Percentiles rank a stretch among this genome's conserved stretches.
Conservation (phyloP, 2,797 vertebrate species). For the Atherinosoma microstoma region DNA sequence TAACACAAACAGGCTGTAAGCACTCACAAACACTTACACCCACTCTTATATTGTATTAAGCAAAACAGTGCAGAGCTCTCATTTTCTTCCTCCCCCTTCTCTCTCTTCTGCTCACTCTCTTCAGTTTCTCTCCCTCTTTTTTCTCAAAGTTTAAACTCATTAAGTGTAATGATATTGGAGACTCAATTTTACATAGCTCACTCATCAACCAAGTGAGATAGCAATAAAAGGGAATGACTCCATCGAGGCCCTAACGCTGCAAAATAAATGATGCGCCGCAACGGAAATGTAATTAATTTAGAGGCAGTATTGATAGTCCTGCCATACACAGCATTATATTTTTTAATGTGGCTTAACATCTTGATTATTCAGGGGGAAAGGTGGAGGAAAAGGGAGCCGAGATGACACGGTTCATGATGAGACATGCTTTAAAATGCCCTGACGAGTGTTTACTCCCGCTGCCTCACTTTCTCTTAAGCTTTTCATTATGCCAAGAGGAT, state of each 20-base stretch:
- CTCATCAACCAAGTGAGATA: slow-evolving; percentile 95
- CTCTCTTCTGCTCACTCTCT: slow-evolving; percentile 42
- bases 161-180: slow-evolving; percentile 96
- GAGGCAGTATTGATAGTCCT: slow-evolving; percentile 99
- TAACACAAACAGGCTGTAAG: slow-evolving; percentile 73
- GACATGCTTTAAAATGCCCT: slow-evolving; percentile 76
- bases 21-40: slow-evolving; percentile 74
- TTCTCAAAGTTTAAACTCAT: slow-evolving; percentile 94
- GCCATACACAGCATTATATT: slow-evolving; percentile 96
- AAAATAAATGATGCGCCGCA: slow-evolving; percentile 98
- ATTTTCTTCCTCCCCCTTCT: slow-evolving; percentile 44
- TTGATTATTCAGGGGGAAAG: slow-evolving; percentile 87
- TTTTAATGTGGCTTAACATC: slow-evolving; percentile 98
- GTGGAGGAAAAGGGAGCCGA: slow-evolving; percentile 63
- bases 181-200: slow-evolving; percentile 96
- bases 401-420: slow-evolving; percentile 75
- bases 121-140: slow-evolving; percentile 59
- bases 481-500: slow-evolving; percentile 81
- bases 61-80: slow-evolving; percentile 63
- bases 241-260: slow-evolving; percentile 94
- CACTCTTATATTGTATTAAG: slow-evolving; percentile 76
- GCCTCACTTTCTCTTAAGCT: slow-evolving; percentile 82
- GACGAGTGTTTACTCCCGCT: slow-evolving; percentile 78
- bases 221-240: slow-evolving; percentile 99
- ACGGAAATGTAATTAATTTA: slow-evolving; percentile 99